Base-by-base conservation (phyloP, 2,113 vertebrate species). In the Gymnorhina tibicen region DNA sequence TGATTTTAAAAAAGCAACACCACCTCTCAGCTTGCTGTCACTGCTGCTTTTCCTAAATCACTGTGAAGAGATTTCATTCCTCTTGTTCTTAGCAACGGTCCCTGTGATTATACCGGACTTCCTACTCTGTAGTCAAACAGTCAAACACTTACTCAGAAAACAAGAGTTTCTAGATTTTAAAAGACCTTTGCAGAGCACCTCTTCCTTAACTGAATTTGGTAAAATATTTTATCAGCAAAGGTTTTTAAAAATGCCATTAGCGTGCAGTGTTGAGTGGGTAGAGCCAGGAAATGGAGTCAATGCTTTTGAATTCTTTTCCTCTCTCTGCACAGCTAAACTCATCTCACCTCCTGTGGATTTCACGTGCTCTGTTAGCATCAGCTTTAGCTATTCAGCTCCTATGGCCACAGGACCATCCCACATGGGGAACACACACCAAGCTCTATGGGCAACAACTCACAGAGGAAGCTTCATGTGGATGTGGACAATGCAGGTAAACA, bases 21-120 rank as follows among this genome's bases (percentile, higher is more conserved):
- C 89, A 91, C 95, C 82, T 93, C 63, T 88, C 55, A 60, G 89
- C 82, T 95, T 2, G 3, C 89, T 97, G 91, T 98, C 95, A 96
- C 81, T 60, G 87, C 78, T 3, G 62, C 86, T 89, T 90, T 91
- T 84, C 81, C 76, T 93, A 79, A 85, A 95, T 85, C 63, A 67
- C 92, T 85, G 62, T 66, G 60, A 92, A 80, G 88, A 78, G 55
- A 69, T 79, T 93, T 95, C 55, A 56, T 17, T 91, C 70, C 95
- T 94, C 87, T 66, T 59, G 35, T 55, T 73, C 52, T 75, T 73
- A 72, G 67, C 62, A 77, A 91, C 91, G 47, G 69, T 89, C 56
- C 77, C 89, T 50, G 16, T n/a, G 30, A n/a, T 39, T 76, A 64
- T 41, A 76, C 46, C 33, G 58, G 41, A 67, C 58, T 85, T 92